Conservation (phyloP, 2,888 invertebrate genomes). For the Bhutanitis thaidina region DNA sequence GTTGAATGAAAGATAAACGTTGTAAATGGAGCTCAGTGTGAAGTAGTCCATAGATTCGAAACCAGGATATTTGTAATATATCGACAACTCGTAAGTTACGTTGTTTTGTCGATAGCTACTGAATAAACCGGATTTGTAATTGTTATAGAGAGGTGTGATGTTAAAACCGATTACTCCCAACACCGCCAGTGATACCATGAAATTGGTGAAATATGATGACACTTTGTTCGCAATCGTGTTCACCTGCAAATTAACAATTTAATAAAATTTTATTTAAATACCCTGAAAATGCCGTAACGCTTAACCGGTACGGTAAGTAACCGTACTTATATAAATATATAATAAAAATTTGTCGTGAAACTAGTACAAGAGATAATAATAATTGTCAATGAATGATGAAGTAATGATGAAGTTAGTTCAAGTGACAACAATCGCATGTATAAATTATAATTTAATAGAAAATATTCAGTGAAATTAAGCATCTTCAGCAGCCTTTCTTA, state of each 20-base stretch:
- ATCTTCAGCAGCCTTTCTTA: no score
- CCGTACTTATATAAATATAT: no score
- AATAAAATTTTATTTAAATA: no score
- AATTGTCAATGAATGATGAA: no score
- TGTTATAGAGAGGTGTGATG: slow-evolving; percentile 7
- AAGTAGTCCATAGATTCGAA: slow-evolving; percentile 19
- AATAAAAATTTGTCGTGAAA: no score
- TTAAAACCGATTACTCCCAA: slow-evolving; percentile 1
- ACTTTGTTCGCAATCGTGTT: neutral
- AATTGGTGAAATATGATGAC: neutral
- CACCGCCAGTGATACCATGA: neutral
- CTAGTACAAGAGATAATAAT: no score
- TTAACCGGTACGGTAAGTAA: no score
- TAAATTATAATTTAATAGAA: no score
- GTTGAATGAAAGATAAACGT: slow-evolving; percentile 13
- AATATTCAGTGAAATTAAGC: no score
- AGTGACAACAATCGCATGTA: no score
- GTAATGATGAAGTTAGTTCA: no score
- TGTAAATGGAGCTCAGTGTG: slow-evolving; percentile 9
- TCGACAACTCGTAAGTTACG: slow-evolving; percentile 17
- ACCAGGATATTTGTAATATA: slow-evolving; percentile 22
- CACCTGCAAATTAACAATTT: slow-evolving; percentile 3
- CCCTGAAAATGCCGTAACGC: no score
- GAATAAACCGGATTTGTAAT: slow-evolving; percentile 8
- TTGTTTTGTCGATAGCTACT: slow-evolving; percentile 1